Percentiles rank a stretch among this genome's conserved stretches.
phyloP scores from a whole-genome alignment of 2,888 invertebrate species.

The Hypomecis atomaria region DNA sequence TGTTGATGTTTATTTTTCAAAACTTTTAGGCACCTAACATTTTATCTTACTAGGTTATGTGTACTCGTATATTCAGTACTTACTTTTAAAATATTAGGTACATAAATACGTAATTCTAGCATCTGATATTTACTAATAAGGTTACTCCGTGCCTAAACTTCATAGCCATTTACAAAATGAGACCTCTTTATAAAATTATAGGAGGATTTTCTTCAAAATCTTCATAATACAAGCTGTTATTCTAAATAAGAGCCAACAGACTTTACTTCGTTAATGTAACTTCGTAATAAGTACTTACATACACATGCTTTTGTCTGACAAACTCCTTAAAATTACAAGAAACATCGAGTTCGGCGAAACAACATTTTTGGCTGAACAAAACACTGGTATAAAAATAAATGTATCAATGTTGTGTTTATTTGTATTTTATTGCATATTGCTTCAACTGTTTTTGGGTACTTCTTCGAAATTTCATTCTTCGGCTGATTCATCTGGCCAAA shows the following conservation, averaged over 20 bases:
- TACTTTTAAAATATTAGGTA: too few relatives aligned
- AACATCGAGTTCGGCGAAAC: neutral
- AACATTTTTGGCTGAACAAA: too few relatives aligned
- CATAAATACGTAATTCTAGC: neutral
- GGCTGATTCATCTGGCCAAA: too few relatives aligned
- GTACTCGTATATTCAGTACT: too few relatives aligned
- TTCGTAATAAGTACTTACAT: slow-evolving; percentile 21
- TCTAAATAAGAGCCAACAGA: slow-evolving; percentile 16
- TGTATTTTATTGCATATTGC: too few relatives aligned
- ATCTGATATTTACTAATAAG: slow-evolving; percentile 7
- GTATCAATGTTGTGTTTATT: too few relatives aligned
- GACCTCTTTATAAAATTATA: slow-evolving; percentile 18
- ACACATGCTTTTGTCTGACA: slow-evolving; percentile 23
- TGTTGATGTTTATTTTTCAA: too few relatives aligned
- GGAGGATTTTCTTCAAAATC: slow-evolving; percentile 11
- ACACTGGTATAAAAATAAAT: too few relatives aligned
- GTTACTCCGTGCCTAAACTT: slow-evolving; percentile 2
- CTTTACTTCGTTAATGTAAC: slow-evolving; percentile 25
- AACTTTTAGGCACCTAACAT: too few relatives aligned
- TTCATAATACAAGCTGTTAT: slow-evolving; percentile 20
- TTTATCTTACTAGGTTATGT: too few relatives aligned
- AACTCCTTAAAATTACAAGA: slow-evolving; percentile 10
- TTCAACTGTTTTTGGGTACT: too few relatives aligned
- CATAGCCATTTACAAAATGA: slow-evolving; percentile 16
- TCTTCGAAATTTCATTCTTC: too few relatives aligned